A percentile compares a stretch with the other conserved stretches of the same genome.
Conservation (phyloP, 2,113 vertebrate species). For the Saguinus imperator region DNA sequence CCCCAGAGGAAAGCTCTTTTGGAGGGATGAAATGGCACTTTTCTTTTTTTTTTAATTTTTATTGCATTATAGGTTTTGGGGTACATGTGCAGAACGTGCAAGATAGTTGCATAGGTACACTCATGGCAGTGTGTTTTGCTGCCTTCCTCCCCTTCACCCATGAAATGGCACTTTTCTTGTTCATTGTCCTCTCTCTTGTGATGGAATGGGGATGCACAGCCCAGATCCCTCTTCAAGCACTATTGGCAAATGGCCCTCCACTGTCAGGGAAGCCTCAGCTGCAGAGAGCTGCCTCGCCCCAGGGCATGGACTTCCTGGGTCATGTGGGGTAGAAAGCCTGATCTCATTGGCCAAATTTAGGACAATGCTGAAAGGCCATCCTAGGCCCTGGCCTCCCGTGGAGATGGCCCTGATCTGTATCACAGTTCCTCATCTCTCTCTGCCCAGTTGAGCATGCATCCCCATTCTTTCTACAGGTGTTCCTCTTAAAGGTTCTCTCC, state of each 20-base stretch:
- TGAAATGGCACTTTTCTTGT: not conserved
- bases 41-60: not conserved
- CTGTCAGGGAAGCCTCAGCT: not conserved
- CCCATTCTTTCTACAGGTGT: fast-evolving
- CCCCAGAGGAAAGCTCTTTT: not conserved
- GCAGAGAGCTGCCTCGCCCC: not conserved
- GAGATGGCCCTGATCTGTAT: not conserved
- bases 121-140: too few relatives aligned
- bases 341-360: not conserved
- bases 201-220: too few relatives aligned
- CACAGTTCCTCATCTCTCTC: not conserved
- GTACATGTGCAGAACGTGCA: too few relatives aligned
- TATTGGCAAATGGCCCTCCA: not conserved
- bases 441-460: too few relatives aligned
- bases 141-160: too few relatives aligned
- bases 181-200: not conserved
- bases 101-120: too few relatives aligned
- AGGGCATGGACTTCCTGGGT: not conserved
- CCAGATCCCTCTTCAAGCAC: not conserved
- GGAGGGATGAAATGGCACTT: not conserved
- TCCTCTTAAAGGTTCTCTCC: not conserved
- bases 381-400: fast-evolving
- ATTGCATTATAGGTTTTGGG: too few relatives aligned
- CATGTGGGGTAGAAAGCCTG: not conserved
- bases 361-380: not conserved